Base-by-base conservation (phyloP, 2,797 vertebrate genomes). In the Thripadectes ignobilis region DNA sequence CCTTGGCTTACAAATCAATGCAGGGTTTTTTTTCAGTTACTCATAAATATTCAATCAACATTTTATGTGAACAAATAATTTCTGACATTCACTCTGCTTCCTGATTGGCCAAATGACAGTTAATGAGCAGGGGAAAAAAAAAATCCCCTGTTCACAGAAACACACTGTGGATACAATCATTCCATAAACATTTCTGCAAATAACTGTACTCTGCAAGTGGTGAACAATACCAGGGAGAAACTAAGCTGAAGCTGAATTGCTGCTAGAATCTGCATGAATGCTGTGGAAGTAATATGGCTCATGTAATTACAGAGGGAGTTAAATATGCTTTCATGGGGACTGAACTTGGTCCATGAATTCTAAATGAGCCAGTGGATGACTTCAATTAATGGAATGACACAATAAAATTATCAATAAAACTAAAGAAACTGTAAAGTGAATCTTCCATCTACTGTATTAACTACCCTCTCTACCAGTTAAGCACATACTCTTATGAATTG, bases 351-450 rank as follows among this genome's bases (percentile, higher is more conserved):
- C 85, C 74, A 63, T 79, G 95, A 94, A 96, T 94, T 88, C 88
- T 73, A 71, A 95, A 92, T 73, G 66, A 94, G 85, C 79, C 91
- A 94, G 45, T 22, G 67, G 79, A 92, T 88, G 39, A 88, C 76
- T 94, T 93, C 85, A 92, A 73, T 91, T 94, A 95, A 80, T 76
- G 49, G 48, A 90, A 36, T 63, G 85, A 73, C 85, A 88, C 81
- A 78, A 88, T 85, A 94, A 84, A 94, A 92, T 86, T 73, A 94
- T 63, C 83, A 87, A 32, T 79, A 94, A 90, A 95, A 79, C 55
- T 75, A 14, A 91, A 89, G 46, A 85, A 91, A 89, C 72, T 45
- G 24, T n/a, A 24, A 91, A 91, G 66, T 45, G 62, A 61, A 58
- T 75, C 81, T 89, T 75, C 39, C 32, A 62, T 69, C 43, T 66